These are phyloP conservation scores for Empidonax traillii DNA, from an alignment of 2,113 vertebrate species.

Conservation along the genomic window DNA sequence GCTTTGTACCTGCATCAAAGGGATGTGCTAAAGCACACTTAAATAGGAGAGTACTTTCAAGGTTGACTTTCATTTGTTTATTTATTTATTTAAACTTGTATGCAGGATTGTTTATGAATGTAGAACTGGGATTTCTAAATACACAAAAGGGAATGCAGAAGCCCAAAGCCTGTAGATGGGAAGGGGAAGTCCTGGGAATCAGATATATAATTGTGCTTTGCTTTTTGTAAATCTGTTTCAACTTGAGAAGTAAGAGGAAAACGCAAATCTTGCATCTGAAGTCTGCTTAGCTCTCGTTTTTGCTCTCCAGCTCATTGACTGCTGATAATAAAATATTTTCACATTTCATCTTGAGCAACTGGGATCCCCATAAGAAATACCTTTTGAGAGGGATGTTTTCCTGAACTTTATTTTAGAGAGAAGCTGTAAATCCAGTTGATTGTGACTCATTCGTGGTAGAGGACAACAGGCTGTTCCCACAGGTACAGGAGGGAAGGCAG, in stretches of 20 bases:
- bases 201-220: background rate
- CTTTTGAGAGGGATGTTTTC: background rate
- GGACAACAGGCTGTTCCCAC: background rate
- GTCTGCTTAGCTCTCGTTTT: background rate
- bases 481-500: background rate
- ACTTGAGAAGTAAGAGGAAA: background rate
- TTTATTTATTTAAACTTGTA: background rate
- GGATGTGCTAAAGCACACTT: background rate
- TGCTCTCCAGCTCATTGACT: background rate
- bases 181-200: background rate
- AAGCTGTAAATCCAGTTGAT: background rate
- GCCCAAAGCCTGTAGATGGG: background rate
- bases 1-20: background rate
- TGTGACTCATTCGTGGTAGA: background rate
- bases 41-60: background rate
- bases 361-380: background rate
- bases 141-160: accelerated
- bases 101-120: background rate
- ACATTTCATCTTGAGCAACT: background rate
- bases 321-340: background rate
- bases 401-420: background rate
- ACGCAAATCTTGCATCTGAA: background rate
- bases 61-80: background rate
- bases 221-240: background rate
- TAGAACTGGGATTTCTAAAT: background rate